Percentiles rank a stretch among this genome's conserved stretches.
These are phyloP conservation scores for Belonocnema kinseyi DNA, from an alignment of 1,140 invertebrate genomes.

Conservation along the genomic window DNA sequence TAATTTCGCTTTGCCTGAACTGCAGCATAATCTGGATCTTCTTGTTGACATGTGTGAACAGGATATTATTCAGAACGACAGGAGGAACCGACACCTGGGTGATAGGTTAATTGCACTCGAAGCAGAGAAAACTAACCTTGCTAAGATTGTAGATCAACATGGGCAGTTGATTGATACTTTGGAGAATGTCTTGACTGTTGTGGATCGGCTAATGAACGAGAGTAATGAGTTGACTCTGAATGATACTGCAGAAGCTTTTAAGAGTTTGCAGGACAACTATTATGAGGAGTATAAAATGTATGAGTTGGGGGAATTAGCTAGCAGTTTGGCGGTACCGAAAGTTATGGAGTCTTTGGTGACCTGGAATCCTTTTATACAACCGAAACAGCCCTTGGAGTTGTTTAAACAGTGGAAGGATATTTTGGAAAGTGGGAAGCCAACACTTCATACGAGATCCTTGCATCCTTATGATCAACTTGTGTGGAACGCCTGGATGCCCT, in stretches of 20 bases:
- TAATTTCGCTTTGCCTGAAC: slow-evolving; percentile 89
- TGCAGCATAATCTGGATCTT: slow-evolving; percentile 94
- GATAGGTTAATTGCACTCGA: slow-evolving; percentile 88
- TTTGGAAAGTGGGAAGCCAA: slow-evolving; percentile 75
- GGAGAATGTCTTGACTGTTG: slow-evolving; percentile 81
- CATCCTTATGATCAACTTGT: slow-evolving; percentile 88
- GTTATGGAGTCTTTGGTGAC: slow-evolving; percentile 81
- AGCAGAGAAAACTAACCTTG: slow-evolving; percentile 85
- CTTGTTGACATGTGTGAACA: slow-evolving; percentile 96
- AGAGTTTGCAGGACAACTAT: slow-evolving; percentile 81
- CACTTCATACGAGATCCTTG: slow-evolving; percentile 77
- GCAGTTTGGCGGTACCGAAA: slow-evolving; percentile 80
- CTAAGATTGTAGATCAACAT: slow-evolving; percentile 84
- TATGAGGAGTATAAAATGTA: slow-evolving; percentile 81
- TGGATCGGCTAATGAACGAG: slow-evolving; percentile 82
- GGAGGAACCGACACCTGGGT: slow-evolving; percentile 83
- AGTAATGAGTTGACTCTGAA: slow-evolving; percentile 81
- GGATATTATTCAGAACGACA: slow-evolving; percentile 93
- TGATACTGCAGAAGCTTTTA: slow-evolving; percentile 85
- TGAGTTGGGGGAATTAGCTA: slow-evolving; percentile 81
- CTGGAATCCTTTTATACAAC: slow-evolving; percentile 86
- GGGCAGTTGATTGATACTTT: slow-evolving; percentile 84
- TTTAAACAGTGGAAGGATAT: slow-evolving; percentile 85
- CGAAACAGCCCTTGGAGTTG: slow-evolving; percentile 79
- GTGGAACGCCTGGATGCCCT: slow-evolving; percentile 94